Conservation (phyloP, 2,888 invertebrate species). For the Dysmachus trigonus region DNA sequence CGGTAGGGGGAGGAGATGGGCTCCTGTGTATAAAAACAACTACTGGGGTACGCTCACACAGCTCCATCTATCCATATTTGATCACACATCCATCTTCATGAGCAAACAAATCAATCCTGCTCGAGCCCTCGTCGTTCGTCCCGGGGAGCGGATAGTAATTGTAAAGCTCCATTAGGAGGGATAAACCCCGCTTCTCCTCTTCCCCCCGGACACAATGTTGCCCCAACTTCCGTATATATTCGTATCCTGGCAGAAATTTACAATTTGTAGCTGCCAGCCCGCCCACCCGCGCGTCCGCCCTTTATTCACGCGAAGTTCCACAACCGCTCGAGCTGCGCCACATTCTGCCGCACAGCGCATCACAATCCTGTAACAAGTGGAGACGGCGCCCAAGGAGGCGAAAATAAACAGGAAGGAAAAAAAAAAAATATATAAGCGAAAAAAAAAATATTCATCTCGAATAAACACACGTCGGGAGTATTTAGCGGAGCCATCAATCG, state of each 20-base stretch:
- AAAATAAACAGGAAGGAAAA: neutral
- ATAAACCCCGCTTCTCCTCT: too few species aligned
- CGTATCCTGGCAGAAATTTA: neutral
- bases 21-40: neutral
- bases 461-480: slow-evolving; percentile 32
- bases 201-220: slow-evolving; percentile 19
- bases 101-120: slow-evolving; percentile 40
- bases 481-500: slow-evolving; percentile 34
- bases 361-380: neutral
- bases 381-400: neutral
- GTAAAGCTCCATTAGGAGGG: slow-evolving; percentile 36
- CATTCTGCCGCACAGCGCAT: neutral
- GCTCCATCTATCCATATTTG: slow-evolving; percentile 16
- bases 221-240: neutral
- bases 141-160: slow-evolving; percentile 3
- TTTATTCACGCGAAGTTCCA: too few species aligned
- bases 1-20: neutral
- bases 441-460: slow-evolving; percentile 33
- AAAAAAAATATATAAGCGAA: neutral
- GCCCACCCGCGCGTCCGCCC: too few species aligned
- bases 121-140: neutral
- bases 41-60: neutral
- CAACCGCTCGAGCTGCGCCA: too few species aligned
- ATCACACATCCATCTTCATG: slow-evolving; percentile 37
- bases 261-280: slow-evolving; percentile 27